Evolutionary conservation across 2,888 invertebrate species (phyloP), one percentile per base, ranked within the genome.

Genomic region (Eustalomyia histrio): DNA sequence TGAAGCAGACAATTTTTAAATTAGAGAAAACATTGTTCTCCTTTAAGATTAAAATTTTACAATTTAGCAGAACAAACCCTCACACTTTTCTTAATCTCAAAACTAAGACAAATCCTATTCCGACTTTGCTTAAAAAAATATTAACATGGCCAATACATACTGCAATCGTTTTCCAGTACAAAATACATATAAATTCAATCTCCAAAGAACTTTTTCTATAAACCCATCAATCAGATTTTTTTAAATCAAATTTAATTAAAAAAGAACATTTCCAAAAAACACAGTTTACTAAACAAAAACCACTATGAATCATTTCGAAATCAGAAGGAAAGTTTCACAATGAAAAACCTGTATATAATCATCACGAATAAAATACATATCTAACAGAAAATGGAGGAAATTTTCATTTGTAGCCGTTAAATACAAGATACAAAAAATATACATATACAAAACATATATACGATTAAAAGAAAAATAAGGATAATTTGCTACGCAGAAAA

Each of bases 401-500:
- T 64, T 73, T 47, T 64, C 6, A 33, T 47, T 69, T 47, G 17
- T 50, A 64, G 29, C 61, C 71, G 71, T 72, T 64, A 73, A 60
- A 72, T 58, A 69, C 52, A 12, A 52, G 16, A 35, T 60, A 33
- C 29, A 57, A 50, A 6, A 9, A 9, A 67, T 10, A 73, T 6
- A 57, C 43, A 61, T 58, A 67, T n/a, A 63, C 14, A 29, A 47
- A 39, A 52, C n/a, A 6, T 64, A 58, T 35, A 50, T 53, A 43
- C 18, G 9, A 24, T 5, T 17, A 52, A 52, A 52, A 17, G 33
- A 12, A 55, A 14, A 18, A n/a, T 16, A 79, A 67, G 58, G 71
- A 67, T 68, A 74, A 78, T 78, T 81, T 67, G 65, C 53, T 78
- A 78, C 78, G 71, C 78, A 71, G 78, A 81, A 81, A 81, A 81